Base-by-base conservation (phyloP, 2,797 vertebrate species). In the Lacerta viridis region DNA sequence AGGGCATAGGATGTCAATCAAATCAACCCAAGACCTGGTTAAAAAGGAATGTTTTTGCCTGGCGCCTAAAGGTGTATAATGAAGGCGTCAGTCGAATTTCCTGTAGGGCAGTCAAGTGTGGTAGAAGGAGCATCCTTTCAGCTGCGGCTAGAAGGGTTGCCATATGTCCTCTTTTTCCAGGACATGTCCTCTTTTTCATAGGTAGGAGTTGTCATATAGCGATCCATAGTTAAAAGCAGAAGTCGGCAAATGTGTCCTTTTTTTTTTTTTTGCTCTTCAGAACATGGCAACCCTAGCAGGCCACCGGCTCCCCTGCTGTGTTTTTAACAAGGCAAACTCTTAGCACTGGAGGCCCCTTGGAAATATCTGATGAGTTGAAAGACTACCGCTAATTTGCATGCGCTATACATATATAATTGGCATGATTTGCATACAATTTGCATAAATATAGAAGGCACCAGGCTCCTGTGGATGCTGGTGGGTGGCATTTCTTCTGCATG, bases 391-490 rank as follows among this genome's bases (percentile, higher is more conserved):
- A 59, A 86, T 86, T 71, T 86, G 77, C 77, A 87, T 74, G 36
- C 25, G 36, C 25, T 29, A 4, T 74, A 25, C 55, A 64, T 81
- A 81, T 64, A 87, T 81, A 72, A 79, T 88, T 55, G 41, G 64
- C 20, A 46, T 41, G 39, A 64, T 88, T 59, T 84, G 75, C 82
- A 72, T 84, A 79, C 64, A 20, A 80, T 78, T 46, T 84, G 50
- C 66, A 72, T 36, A 17, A 72, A 80, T 43, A 72, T 41, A 71
- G 64, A 79, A 78, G 20, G 55, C 66, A 82, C 41, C 39, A 59
- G 29, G 5, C 27, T 84, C 11, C 7, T 20, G 18, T 59, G 20
- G 81, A 59, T 23, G 61, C 61, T 59, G 18, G 20, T 72, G 33
- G 27, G 50, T 17, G 17, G 27, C 39, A 81, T 81, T 80, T 88